Evolutionary conservation across 2,113 vertebrate species (phyloP), one percentile per base, ranked within the genome.

Genomic region (Vanacampus margaritifer): DNA sequence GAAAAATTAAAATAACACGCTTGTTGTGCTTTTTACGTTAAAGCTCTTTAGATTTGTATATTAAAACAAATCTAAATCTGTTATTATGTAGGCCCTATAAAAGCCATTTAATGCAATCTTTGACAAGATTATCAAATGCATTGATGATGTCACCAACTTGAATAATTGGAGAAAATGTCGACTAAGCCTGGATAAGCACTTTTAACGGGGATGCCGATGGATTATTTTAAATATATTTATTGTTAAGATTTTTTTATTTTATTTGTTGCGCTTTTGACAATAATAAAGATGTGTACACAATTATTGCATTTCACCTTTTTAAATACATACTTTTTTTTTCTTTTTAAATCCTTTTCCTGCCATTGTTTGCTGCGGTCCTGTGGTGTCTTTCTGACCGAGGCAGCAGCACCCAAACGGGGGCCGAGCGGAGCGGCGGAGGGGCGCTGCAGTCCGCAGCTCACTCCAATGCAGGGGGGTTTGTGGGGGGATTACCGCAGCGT

Each of bases 1-100:
- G 82, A 91, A 84, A 91, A 91, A 92, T 91, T 87, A 87, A 89
- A 91, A 91, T 91, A 88, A 85, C 86, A 90, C 90, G 90, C 89
- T 88, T 91, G 90, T 90, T 91, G 88, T 78, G 82, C 84, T 78
- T 79, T 87, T 91, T 87, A 89, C 67, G 81, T 84, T 86, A 89
- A 84, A 91, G 89, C 89, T 88, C 83, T 89, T 90, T 89, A 90
- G 86, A 89, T 76, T 82, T 86, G 87, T 89, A 51, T 23, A 11
- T 51, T 8, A 8, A 21, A 37, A 37, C 88, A 89, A 84, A 87
- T 90, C 82, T 88, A 91, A 92, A 92, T 89, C 85, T 90, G 86
- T 89, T 90, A 90, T 87, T 90, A 90, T 83, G 82, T 77, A 56
- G 75, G 69, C 73, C 76, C 68, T 59, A 90, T 85, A 89, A 90